Conservation (phyloP, 2,797 vertebrate species). For the Todus mexicanus region DNA sequence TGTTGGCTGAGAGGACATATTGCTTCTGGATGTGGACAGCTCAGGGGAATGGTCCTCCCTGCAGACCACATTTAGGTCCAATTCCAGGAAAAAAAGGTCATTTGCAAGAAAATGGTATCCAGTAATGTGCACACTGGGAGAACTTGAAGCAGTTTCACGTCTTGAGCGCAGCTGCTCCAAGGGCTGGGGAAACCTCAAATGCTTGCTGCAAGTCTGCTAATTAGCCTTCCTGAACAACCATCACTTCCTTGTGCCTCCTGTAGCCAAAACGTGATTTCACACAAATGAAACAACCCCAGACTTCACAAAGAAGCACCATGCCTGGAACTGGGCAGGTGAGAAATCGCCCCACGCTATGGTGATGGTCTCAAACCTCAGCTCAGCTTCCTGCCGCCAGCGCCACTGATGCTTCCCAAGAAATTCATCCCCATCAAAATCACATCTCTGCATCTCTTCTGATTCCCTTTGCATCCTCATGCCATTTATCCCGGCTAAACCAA, state of each 20-base stretch:
- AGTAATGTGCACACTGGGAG: background rate
- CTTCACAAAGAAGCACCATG: background rate
- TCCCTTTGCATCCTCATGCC: rapidly evolving
- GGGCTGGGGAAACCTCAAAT: background rate
- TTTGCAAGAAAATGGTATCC: background rate
- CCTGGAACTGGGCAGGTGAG: background rate
- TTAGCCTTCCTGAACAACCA: rapidly evolving
- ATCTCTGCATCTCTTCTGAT: background rate
- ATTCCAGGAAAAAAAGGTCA: background rate
- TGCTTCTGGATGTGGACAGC: background rate
- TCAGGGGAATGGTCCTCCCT: background rate
- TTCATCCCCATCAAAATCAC: background rate
- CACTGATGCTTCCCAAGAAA: background rate
- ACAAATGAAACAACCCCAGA: background rate
- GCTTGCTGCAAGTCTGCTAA: background rate
- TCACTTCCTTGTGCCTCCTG: rapidly evolving
- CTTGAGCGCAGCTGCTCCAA: background rate
- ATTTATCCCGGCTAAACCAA: background rate
- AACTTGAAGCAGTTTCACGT: background rate
- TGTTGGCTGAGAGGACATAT: rapidly evolving
- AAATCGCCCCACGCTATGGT: background rate
- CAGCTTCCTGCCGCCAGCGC: background rate
- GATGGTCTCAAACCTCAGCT: background rate
- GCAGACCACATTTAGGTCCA: background rate
- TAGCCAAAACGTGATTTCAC: rapidly evolving